Percentiles rank a stretch among this genome's conserved stretches.
Conservation (phyloP, 2,888 invertebrate species). For the Trissoscelio sp. region DNA sequence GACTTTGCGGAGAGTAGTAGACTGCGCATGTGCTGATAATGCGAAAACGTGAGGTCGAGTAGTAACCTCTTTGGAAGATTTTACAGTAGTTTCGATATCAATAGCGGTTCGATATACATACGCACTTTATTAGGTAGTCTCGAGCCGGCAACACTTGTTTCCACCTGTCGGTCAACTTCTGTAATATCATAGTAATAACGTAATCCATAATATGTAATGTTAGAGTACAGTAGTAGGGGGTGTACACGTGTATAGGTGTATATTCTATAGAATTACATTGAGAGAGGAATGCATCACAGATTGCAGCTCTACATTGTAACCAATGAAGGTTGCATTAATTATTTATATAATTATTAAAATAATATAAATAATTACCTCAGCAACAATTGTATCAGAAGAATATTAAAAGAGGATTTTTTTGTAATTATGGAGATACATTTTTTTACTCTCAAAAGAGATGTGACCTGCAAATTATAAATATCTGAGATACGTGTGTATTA, state of each 20-base stretch:
- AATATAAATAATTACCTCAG: no score
- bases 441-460: no score
- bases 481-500: no score
- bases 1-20: slow-evolving; percentile 76
- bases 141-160: slow-evolving; percentile 39
- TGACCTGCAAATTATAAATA: no score
- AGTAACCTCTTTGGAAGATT: slow-evolving; percentile 72
- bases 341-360: no score
- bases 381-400: no score
- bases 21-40: slow-evolving; percentile 72
- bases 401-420: no score
- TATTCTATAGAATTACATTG: no score
- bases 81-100: slow-evolving; percentile 70
- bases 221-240: slow-evolving; percentile 45
- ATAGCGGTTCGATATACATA: slow-evolving; percentile 71
- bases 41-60: slow-evolving; percentile 65
- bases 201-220: slow-evolving; percentile 40
- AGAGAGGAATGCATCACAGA: no score
- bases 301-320: no score
- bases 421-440: no score
- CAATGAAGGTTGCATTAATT: no score
- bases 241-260: not conserved
- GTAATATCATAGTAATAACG: slow-evolving; percentile 55
- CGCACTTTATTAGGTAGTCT: slow-evolving; percentile 51
- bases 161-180: slow-evolving; percentile 49